Percentiles rank a stretch among this genome's conserved stretches.
These are phyloP conservation scores for Wiebesia pumilae DNA, from an alignment of 1,140 invertebrate species.

Conservation along the genomic window DNA sequence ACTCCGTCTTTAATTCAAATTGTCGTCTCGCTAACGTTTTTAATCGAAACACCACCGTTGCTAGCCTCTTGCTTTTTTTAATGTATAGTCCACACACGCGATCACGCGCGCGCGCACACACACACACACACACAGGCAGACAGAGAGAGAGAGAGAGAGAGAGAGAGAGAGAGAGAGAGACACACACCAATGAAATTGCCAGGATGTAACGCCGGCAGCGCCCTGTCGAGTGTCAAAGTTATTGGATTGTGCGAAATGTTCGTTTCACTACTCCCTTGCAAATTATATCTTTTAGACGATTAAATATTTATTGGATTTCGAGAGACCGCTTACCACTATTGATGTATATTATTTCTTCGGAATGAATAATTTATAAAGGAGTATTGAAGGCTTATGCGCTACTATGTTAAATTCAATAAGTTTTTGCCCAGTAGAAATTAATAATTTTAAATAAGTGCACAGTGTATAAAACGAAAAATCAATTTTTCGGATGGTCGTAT, in stretches of 20 bases:
- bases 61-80: neutral
- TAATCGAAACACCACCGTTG: neutral
- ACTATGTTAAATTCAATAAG: neutral
- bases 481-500: neutral
- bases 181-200: neutral
- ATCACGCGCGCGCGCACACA: too few relatives aligned
- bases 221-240: neutral
- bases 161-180: too few relatives aligned
- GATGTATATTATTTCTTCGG: neutral
- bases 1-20: neutral
- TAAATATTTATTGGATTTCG: neutral
- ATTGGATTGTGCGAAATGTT: neutral
- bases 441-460: slow-evolving; percentile 4
- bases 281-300: neutral
- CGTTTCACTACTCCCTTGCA: neutral
- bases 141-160: too few relatives aligned
- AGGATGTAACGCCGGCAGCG: neutral
- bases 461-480: neutral
- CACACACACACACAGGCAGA: too few relatives aligned
- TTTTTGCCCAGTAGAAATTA: neutral
- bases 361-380: neutral
- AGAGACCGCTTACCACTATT: neutral
- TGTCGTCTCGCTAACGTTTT: neutral
- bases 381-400: neutral
- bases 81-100: neutral